These are phyloP conservation scores for Allacma fusca DNA, from an alignment of 2,888 invertebrate genomes.

Conservation along the genomic window DNA sequence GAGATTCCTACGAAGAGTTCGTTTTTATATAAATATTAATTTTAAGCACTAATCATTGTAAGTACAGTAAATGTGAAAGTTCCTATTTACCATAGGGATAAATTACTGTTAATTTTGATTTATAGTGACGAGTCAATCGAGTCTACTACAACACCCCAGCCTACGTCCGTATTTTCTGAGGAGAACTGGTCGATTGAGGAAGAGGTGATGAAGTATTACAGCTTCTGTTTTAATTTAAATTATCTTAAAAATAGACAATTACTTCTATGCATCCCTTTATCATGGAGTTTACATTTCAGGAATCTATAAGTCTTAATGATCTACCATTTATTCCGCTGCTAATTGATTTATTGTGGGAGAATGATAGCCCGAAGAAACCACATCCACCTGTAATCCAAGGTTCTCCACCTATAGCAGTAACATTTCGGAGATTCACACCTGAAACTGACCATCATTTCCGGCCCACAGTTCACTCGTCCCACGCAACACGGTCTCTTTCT, in stretches of 20 bases:
- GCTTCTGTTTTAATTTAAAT: not conserved
- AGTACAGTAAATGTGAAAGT: too few relatives aligned
- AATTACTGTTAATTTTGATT: not conserved
- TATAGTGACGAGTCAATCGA: not conserved
- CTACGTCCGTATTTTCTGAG: not conserved
- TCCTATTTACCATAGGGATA: not conserved
- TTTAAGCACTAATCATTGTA: too few relatives aligned
- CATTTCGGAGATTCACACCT: not conserved
- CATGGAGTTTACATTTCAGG: too few relatives aligned
- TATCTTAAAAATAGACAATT: too few relatives aligned
- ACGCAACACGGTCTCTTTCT: not conserved
- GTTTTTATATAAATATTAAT: not conserved
- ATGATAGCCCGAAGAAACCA: not conserved
- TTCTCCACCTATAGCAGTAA: not conserved
- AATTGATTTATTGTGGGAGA: not conserved
- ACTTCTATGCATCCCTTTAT: too few relatives aligned
- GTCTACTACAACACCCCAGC: not conserved
- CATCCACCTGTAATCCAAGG: too few relatives aligned
- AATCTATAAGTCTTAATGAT: not conserved
- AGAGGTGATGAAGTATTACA: not conserved
- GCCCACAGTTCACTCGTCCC: not conserved
- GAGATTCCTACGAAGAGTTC: not conserved
- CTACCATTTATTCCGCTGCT: not conserved
- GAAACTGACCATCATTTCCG: not conserved
- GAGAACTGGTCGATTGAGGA: not conserved